Evolutionary conservation across 1,140 invertebrate species (phyloP), one percentile per base, ranked within the genome.

Genomic region (Drosophila sucinea): DNA sequence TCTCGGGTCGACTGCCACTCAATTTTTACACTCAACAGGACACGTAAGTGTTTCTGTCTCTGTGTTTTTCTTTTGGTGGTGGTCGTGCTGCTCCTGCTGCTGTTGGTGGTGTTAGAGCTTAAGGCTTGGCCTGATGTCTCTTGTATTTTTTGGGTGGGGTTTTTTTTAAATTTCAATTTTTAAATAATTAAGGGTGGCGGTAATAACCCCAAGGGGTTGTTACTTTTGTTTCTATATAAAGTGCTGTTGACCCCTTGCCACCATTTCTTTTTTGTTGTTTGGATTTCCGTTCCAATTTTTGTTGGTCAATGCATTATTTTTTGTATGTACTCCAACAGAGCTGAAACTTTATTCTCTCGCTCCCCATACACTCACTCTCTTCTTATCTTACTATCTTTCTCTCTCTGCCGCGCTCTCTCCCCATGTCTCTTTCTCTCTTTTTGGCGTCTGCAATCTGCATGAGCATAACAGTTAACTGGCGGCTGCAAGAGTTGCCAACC

Each of bases 371-470:
- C 44, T 51, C 4, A 47, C 41, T 44, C 47, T 41, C 67, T 55
- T 44, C 61, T 62, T 27, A 51, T 51, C 44, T 27, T 51, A 27
- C 44, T 27, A 51, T 51, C 44, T 29, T 51, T 55, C 56, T 69
- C 73, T 66, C 40, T 40, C 57, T 63, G 60, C 63, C 10, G 51
- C 17, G 7, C 35, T 62, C 54, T 66, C 40, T 79, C 77, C 68
- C 61, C 33, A 41, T 65, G 32, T 40, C 44, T 51, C 30, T 74
- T 41, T 67, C 63, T 60, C 70, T 77, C 75, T 78, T 62, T 63
- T 32, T 30, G 51, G 41, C 71, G 73, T 71, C 82, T 86, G 81
- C 74, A 85, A 86, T 85, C 81, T 85, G 81, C 82, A 85, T 79
- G 83, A 73, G 75, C 68, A 57, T 58, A 60, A 60, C 67, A 67